Conservation (phyloP, 1,140 invertebrate species). For the Microvelia longipes region DNA sequence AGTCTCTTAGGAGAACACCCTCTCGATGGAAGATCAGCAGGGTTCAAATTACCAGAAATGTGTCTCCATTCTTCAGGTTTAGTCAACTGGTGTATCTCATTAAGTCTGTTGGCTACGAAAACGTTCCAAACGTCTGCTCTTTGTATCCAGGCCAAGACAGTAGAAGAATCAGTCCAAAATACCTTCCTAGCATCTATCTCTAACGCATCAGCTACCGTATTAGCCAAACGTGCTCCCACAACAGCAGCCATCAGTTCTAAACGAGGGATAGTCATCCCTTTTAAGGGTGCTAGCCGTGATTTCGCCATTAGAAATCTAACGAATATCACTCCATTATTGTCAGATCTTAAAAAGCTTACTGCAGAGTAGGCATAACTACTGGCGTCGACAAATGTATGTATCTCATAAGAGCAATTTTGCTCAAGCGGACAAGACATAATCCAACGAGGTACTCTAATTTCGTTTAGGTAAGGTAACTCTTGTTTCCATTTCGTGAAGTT, state of each 20-base stretch:
- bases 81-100: not conserved
- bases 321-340: not conserved
- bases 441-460: not conserved
- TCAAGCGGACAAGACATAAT: not conserved
- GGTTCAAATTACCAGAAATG: slow-evolving; percentile 28
- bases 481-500: not conserved
- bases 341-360: slow-evolving; percentile 1
- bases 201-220: not conserved
- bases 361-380: not conserved
- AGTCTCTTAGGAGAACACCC: slow-evolving; percentile 25
- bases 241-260: slow-evolving; percentile 9
- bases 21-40: slow-evolving; percentile 29
- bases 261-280: slow-evolving; percentile 1
- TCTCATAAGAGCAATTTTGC: not conserved
- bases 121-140: slow-evolving; percentile 2
- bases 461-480: not conserved
- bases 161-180: slow-evolving; percentile 10
- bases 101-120: slow-evolving; percentile 8
- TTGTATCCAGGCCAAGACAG: slow-evolving; percentile 7
- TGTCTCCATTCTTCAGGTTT: slow-evolving; percentile 23
- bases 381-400: not conserved
- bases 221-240: not conserved
- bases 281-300: slow-evolving; percentile 3
- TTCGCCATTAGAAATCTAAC: slow-evolving; percentile 4
- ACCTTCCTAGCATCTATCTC: not conserved